Conservation (phyloP, 2,797 vertebrate genomes). For the Aselliscus stoliczkanus region DNA sequence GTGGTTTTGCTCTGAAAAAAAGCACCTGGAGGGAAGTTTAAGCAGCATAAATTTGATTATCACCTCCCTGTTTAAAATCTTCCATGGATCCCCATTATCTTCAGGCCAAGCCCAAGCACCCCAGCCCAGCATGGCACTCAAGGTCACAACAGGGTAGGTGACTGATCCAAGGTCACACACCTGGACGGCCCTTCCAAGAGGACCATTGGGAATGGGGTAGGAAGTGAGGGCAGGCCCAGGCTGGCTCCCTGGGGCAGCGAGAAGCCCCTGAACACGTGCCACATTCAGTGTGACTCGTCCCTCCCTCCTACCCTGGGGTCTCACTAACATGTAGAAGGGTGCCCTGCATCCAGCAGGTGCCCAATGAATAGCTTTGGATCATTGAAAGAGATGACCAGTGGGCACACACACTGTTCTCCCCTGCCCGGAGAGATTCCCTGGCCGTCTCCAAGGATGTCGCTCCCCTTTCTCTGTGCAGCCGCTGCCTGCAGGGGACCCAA, state of each 20-base stretch:
- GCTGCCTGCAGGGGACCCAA: background rate
- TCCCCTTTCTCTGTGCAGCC: background rate
- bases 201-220: background rate
- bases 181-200: background rate
- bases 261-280: background rate
- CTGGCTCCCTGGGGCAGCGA: background rate
- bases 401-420: no score
- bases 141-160: background rate
- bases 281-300: background rate
- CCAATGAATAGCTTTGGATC: background rate
- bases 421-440: background rate
- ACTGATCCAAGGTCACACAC: background rate
- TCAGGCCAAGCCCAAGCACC: background rate
- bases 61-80: background rate
- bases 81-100: background rate
- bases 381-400: background rate
- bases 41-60: background rate
- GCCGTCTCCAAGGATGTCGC: accelerated
- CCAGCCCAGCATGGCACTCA: background rate
- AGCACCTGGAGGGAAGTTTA: background rate
- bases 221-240: background rate
- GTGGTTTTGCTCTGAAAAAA: no score
- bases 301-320: accelerated
- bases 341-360: background rate
- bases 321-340: background rate